Base-by-base conservation (phyloP, 2,797 vertebrate genomes). In the Phataginus tetradactyla region DNA sequence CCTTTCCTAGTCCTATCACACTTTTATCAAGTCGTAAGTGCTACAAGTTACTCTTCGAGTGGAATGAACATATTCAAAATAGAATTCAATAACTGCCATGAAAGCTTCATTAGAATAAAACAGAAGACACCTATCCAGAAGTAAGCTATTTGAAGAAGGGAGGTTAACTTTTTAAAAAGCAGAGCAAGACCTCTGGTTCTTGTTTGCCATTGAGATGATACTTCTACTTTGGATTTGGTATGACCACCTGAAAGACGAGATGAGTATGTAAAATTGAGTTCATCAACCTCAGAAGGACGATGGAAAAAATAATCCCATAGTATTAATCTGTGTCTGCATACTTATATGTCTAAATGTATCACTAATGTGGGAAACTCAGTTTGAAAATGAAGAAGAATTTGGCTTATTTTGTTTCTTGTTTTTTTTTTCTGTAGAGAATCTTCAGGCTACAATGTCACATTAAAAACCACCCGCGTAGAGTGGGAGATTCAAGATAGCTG, bases 31-130 rank as follows among this genome's bases (percentile, higher is more conserved):
- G 42, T 80, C 7, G 3, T 51, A 95, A 79, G 84, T 71, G 18
- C 27, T 75, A 57, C 4, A 71, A 14, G 84, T 92, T 83, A 25
- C 34, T 89, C 39, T 71, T 59, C 85, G 53, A 84, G 45, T 80
- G 72, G 21, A 93, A 75, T 61, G 78, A 84, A 39, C 13, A 71
- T 80, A 69, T 63, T 79, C 72, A 69, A 90, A 94, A 94, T 87
- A 66, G 94, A 94, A 57, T 66, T 1, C 5, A 34, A 20, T 64
- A 66, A 53, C 1, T 5, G 75, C 29, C 57, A 29, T 83, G 21
- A 80, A 79, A 96, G 51, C 21, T 8, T 55, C 14, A 61, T 66
- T 81, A 61, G 55, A 91, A n/a, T 15, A 91, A 92, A 95, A 45
- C 78, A 89, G 11, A 93, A 91, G 55, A 83, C 34, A 79, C 7